Percentiles rank a stretch among this genome's conserved stretches.
phyloP scores from a whole-genome alignment of 92 coral and sea anemone genomes.

The Epizoanthus fatuus region DNA sequence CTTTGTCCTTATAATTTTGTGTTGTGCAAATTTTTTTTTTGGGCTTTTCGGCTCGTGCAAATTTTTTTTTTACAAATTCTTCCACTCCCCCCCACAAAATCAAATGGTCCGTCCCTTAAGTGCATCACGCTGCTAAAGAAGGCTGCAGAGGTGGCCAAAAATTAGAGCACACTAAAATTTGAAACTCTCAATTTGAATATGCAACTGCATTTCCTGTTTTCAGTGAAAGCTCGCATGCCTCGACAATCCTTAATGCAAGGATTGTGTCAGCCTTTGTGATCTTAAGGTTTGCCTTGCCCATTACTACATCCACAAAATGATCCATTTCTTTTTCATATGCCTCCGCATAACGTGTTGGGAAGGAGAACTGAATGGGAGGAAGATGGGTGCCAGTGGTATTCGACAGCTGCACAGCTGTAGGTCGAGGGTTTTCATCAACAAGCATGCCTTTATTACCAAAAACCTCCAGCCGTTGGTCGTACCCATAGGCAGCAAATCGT shows the following conservation, averaged over 20 bases:
- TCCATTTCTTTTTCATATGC: constrained; percentile 58
- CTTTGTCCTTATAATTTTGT: too few relatives aligned
- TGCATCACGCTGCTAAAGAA: too few relatives aligned
- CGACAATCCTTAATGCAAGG: constrained; percentile 70
- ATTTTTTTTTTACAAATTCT: too few relatives aligned
- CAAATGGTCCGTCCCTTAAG: too few relatives aligned
- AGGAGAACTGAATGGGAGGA: constrained; percentile 55
- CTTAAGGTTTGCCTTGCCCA: constrained; percentile 67
- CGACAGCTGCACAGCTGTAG: constrained; percentile 47
- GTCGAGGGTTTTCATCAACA: constrained; percentile 69
- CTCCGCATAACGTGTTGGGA: constrained; percentile 71
- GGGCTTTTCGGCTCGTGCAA: too few relatives aligned
- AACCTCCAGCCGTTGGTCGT: constrained; percentile 94
- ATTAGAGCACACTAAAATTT: too few relatives aligned
- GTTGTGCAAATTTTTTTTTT: too few relatives aligned
- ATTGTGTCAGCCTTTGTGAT: constrained; percentile 72
- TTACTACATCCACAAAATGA: constrained; percentile 77
- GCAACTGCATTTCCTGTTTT: constrained; percentile 74
- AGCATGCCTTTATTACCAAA: constrained; percentile 93
- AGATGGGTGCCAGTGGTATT: constrained; percentile 46
- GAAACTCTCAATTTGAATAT: neutral
- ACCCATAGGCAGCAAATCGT: constrained; percentile 83
- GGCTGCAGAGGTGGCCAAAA: too few relatives aligned
- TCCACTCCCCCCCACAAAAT: too few relatives aligned
- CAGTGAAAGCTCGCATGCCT: constrained; percentile 86